These are phyloP conservation scores for Metellina segmentata DNA, from an alignment of 2,888 invertebrate species.

Conservation along the genomic window DNA sequence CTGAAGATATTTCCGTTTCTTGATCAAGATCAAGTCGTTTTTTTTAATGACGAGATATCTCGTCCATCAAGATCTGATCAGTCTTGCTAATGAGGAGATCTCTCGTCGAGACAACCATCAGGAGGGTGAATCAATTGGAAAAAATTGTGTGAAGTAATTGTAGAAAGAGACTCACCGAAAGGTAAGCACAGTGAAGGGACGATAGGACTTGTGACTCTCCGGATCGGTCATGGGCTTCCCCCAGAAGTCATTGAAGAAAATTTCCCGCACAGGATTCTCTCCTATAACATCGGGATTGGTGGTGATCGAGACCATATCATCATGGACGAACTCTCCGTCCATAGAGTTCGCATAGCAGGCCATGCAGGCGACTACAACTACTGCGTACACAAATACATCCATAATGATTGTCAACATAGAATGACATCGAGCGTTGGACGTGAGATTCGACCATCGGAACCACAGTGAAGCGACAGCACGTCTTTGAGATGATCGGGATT, in stretches of 20 bases:
- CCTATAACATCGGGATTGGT: conserved; percentile 90
- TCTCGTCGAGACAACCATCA: no score
- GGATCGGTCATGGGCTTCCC: conserved; percentile 92
- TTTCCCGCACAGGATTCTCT: conserved; percentile 84
- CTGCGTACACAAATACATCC: conserved; percentile 62
- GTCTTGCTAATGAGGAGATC: no score
- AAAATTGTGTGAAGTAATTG: neutral
- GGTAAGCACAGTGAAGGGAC: conserved; percentile 90
- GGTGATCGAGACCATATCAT: conserved; percentile 91
- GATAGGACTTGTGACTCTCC: conserved; percentile 92
- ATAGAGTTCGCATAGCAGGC: conserved; percentile 81
- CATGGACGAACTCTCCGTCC: conserved; percentile 92
- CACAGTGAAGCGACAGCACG: neutral
- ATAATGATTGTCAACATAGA: conserved; percentile 47
- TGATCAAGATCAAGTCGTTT: no score
- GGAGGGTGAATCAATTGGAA: neutral
- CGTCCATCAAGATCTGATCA: no score
- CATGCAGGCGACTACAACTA: conserved; percentile 71
- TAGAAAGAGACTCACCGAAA: conserved; percentile 87
- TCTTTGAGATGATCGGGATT: conserved; percentile 23
- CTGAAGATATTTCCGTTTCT: no score
- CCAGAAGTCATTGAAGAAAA: conserved; percentile 92
- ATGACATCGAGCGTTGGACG: conserved; percentile 44
- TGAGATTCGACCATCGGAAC: conserved; percentile 36
- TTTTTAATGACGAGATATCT: no score